Evolutionary conservation across 2,888 invertebrate genomes (phyloP).

Genomic region (Lasioglossum vierecki): DNA sequence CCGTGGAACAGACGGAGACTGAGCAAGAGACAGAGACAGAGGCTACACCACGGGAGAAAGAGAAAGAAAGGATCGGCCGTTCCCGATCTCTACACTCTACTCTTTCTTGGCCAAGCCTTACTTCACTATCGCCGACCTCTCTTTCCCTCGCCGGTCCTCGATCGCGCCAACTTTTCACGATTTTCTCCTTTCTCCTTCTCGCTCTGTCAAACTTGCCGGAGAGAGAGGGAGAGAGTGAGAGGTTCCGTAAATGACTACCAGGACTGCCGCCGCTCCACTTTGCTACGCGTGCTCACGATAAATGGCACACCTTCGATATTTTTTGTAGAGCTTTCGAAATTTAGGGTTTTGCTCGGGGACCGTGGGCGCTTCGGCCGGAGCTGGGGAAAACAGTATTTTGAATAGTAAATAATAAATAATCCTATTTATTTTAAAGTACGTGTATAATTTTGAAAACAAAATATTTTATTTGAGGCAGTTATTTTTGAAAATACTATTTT

Average conservation of each 20-base stretch:
- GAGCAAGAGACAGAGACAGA: neutral
- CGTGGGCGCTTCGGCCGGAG: neutral
- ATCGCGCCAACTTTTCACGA: slow-evolving; percentile 60
- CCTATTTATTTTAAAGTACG: too few species aligned
- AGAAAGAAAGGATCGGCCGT: slow-evolving; percentile 43
- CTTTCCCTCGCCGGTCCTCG: slow-evolving; percentile 20
- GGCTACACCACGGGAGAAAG: slow-evolving; percentile 18
- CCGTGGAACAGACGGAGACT: slow-evolving; percentile 20
- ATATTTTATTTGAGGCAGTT: too few species aligned
- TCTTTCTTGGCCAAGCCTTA: slow-evolving; percentile 43
- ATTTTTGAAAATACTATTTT: too few species aligned
- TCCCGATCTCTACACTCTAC: slow-evolving; percentile 49
- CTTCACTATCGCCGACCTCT: neutral
- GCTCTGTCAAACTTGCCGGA: slow-evolving; percentile 15
- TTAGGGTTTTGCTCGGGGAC: neutral
- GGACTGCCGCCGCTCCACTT: slow-evolving; percentile 36
- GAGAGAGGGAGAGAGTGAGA: slow-evolving; percentile 37
- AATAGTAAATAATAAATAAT: too few species aligned
- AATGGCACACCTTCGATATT: neutral
- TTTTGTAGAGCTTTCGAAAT: neutral
- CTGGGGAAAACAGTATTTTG: too few species aligned
- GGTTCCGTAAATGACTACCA: slow-evolving; percentile 56
- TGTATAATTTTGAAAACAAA: too few species aligned
- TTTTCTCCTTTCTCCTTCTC: slow-evolving; percentile 65
- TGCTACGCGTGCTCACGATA: neutral